Evolutionary conservation across 2,888 invertebrate genomes (phyloP).

Genomic region (Celastrina argiolus): DNA sequence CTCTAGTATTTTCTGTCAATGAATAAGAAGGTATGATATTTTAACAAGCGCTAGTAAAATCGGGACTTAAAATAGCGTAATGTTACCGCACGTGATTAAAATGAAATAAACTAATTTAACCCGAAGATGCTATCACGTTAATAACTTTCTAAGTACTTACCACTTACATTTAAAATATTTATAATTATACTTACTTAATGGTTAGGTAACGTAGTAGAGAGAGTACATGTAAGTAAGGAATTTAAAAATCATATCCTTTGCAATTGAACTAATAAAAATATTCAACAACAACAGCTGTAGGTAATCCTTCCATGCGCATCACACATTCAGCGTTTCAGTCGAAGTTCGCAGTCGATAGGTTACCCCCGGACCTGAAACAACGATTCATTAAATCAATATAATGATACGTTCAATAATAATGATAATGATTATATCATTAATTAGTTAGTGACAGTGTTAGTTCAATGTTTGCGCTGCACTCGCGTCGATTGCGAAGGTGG

Average conservation of each 20-base stretch:
- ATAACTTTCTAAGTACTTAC: too few species aligned
- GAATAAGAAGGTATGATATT: too few species aligned
- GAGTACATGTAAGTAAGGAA: not conserved
- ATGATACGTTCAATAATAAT: conserved; percentile 1
- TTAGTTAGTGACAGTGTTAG: conserved; percentile 54
- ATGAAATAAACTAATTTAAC: too few species aligned
- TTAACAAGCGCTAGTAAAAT: too few species aligned
- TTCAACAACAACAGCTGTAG: not conserved
- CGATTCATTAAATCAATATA: not conserved
- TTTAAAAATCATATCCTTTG: not conserved
- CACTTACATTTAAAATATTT: too few species aligned
- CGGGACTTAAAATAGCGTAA: too few species aligned
- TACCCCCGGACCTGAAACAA: conserved; percentile 35
- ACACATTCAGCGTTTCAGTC: conserved; percentile 46
- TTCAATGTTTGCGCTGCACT: conserved; percentile 67
- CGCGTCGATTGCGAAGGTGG: conserved; percentile 62
- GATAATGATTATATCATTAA: conserved; percentile 4
- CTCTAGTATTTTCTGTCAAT: too few species aligned
- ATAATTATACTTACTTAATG: too few species aligned
- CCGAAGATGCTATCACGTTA: too few species aligned
- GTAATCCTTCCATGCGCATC: conserved; percentile 43
- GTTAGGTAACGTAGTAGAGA: too few species aligned
- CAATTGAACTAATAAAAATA: not conserved
- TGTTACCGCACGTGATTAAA: too few species aligned
- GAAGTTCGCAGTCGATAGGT: conserved; percentile 53